phyloP scores from a whole-genome alignment of 2,888 invertebrate species.

The Drosophila infuscata region DNA sequence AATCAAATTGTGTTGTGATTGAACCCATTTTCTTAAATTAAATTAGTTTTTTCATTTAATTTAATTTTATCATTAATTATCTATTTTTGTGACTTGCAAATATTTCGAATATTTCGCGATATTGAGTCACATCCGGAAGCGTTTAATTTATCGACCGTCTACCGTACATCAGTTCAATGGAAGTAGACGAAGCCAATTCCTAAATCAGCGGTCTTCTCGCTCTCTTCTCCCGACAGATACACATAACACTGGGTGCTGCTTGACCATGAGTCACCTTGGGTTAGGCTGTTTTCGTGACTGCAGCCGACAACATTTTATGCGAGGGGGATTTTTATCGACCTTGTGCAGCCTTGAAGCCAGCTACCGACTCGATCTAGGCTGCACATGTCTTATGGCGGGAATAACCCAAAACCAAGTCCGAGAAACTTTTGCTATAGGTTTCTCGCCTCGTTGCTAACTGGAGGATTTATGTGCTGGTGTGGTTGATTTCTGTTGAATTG shows the following conservation, averaged over 20 bases:
- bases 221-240: conserved; percentile 4
- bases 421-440: conserved; percentile 3
- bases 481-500: conserved; percentile 52
- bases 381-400: conserved; percentile 38
- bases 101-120: background rate
- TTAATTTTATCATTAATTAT: background rate
- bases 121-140: background rate
- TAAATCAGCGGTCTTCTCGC: conserved; percentile 11
- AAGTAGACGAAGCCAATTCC: conserved; percentile 12
- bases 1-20: background rate
- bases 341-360: conserved; percentile 13
- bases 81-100: background rate
- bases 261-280: conserved; percentile 44
- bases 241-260: background rate
- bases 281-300: conserved; percentile 23
- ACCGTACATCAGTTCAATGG: conserved; percentile 6
- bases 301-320: conserved; percentile 8
- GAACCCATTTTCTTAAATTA: background rate
- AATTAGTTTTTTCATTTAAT: background rate
- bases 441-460: background rate
- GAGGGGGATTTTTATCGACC: conserved; percentile 25
- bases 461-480: conserved; percentile 53
- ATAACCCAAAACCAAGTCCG: conserved; percentile 42
- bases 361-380: conserved; percentile 7
- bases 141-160: background rate